Conservation (phyloP, 2,888 invertebrate species). For the Chesias legatella region DNA sequence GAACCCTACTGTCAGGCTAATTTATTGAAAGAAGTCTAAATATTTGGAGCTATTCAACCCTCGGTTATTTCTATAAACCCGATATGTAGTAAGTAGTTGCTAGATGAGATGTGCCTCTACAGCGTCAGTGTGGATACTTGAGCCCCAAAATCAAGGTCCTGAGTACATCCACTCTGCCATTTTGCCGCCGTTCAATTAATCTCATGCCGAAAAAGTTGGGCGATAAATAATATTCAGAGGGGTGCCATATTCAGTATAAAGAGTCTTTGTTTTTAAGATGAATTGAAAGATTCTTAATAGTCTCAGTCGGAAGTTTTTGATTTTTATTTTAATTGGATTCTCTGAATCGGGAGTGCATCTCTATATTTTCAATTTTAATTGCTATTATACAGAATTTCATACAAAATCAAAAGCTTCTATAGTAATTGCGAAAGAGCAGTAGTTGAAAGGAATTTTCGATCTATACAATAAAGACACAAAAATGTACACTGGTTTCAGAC, state of each 20-base stretch:
- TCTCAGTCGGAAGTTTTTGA: slow-evolving; percentile 17
- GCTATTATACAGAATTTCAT: not conserved
- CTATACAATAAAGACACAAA: too few species aligned
- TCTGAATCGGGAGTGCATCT: slow-evolving; percentile 3
- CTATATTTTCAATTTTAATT: slow-evolving; percentile 18
- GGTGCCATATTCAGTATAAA: slow-evolving; percentile 42
- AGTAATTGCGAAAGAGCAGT: too few species aligned
- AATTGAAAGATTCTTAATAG: slow-evolving; percentile 40
- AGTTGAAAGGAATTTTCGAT: too few species aligned
- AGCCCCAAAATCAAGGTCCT: slow-evolving; percentile 20
- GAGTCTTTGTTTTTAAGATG: slow-evolving; percentile 54
- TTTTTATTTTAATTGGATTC: slow-evolving; percentile 22
- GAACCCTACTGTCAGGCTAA: too few species aligned
- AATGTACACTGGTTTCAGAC: too few species aligned
- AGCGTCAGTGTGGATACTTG: not conserved
- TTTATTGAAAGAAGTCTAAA: too few species aligned
- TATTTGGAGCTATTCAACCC: too few species aligned
- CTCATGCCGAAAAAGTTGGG: slow-evolving; percentile 47
- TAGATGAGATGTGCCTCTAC: too few species aligned
- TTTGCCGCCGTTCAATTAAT: slow-evolving; percentile 58
- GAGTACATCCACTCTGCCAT: slow-evolving; percentile 29
- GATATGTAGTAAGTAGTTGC: too few species aligned
- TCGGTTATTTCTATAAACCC: too few species aligned
- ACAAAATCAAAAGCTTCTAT: not conserved
- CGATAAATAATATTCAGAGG: slow-evolving; percentile 60